Evolutionary conservation across 2,113 vertebrate genomes (phyloP).

Genomic region (Percina caprodes): DNA sequence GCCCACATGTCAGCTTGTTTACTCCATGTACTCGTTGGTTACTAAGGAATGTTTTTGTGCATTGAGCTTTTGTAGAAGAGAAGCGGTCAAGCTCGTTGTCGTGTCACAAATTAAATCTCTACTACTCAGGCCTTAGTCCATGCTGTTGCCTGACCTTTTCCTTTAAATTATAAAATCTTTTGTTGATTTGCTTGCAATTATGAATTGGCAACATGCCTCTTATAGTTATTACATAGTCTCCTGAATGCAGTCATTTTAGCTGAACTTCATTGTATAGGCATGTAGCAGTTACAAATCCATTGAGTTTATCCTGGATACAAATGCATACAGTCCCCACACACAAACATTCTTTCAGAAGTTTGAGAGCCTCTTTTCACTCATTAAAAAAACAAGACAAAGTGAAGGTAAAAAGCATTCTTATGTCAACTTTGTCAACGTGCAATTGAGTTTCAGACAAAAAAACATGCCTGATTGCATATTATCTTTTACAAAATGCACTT

Average conservation of each 20-base stretch:
- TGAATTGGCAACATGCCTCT: not conserved
- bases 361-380: not conserved
- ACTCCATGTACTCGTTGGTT: not conserved
- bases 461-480: not conserved
- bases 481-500: not conserved
- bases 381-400: not conserved
- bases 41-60: constrained; percentile 19
- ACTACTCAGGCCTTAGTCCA: constrained; percentile 5
- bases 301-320: not conserved
- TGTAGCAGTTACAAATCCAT: not conserved
- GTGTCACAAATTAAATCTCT: constrained; percentile 24
- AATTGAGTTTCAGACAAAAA: not conserved
- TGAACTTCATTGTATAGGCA: not conserved
- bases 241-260: not conserved
- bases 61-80: constrained; percentile 3
- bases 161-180: not conserved
- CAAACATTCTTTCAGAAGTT: not conserved
- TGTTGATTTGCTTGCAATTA: not conserved
- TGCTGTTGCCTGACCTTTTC: constrained; percentile 26
- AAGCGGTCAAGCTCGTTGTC: not conserved
- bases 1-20: not conserved
- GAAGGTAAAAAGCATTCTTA: too few relatives aligned
- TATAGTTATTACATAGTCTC: not conserved
- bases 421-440: not conserved
- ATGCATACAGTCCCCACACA: not conserved